phyloP scores from a whole-genome alignment of 2,888 invertebrate genomes.

The Tuberolachnus salignus region DNA sequence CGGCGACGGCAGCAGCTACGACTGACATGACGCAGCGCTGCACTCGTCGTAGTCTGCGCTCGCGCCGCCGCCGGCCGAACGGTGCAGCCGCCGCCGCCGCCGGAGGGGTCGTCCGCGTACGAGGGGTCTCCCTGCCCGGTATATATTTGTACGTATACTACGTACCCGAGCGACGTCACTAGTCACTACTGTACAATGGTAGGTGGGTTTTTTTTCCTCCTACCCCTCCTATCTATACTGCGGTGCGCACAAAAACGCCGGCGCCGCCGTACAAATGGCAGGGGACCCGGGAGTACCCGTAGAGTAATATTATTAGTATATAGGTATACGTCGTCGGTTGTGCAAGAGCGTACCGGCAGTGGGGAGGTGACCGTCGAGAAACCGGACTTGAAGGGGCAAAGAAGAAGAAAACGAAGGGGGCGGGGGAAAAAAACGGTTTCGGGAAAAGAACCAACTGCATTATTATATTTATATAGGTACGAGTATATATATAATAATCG shows the following conservation, averaged over 20 bases:
- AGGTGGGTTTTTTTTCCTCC: constrained; percentile 34
- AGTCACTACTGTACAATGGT: neutral
- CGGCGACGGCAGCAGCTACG: neutral
- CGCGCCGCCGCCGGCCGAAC: neutral
- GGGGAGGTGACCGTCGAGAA: constrained; percentile 4
- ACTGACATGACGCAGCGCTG: no score
- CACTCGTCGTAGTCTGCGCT: no score
- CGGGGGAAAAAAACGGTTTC: constrained; percentile 31
- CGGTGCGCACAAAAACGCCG: neutral
- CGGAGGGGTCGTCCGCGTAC: neutral
- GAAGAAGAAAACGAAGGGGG: neutral
- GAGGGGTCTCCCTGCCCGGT: neutral
- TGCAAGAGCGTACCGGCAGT: no score
- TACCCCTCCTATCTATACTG: neutral
- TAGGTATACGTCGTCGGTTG: no score
- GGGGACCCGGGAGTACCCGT: neutral
- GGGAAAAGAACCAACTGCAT: neutral
- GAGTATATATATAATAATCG: neutral
- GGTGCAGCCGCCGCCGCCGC: neutral
- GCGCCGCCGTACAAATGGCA: neutral
- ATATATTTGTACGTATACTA: no score
- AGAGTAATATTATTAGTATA: no score
- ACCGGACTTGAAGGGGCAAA: constrained; percentile 33
- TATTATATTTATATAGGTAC: no score
- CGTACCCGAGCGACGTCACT: neutral